Evolutionary conservation across 1,140 invertebrate genomes (phyloP), one percentile per base, ranked within the genome.

Genomic region (Drosophila nigromelanica): DNA sequence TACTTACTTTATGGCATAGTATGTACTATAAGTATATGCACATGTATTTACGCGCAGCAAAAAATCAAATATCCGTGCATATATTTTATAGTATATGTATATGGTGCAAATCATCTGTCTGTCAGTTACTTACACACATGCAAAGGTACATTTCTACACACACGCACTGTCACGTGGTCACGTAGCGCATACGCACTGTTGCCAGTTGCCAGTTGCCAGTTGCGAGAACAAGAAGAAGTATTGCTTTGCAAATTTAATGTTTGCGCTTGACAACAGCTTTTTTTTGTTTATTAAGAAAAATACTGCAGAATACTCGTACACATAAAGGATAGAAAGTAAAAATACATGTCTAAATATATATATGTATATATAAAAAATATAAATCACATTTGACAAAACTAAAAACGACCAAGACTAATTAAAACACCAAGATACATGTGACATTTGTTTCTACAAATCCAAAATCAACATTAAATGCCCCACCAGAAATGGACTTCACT

Each of bases 361-460:
- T 54, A 33, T 35, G n/a, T 18, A 51, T 12, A 45, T 40, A 27
- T 47, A 59, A 33, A 62, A 54, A 45, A 48, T 60, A 56, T 50
- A 62, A 56, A 73, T 74, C 66, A 74, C 71, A 74, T 56, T 56
- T 52, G 30, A 73, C 64, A 54, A 54, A 48, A 73, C 39, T 24
- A 52, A 27, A 33, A 71, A 24, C 27, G 51, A 63, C 33, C 62
- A 63, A 55, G 33, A 54, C 48, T 24, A 12, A n/a, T 6, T 33
- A 4, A 24, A 14, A 35, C 14, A 30, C 21, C 24, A 10, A 21
- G n/a, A 50, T 8, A 8, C 33, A 48, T 51, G 47, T 60, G 47
- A 68, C 27, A 27, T 2, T 3, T 27, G 24, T 14, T 14, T 68
- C 14, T 1, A n/a, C 1, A 27, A 5, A 27, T 27, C 5, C 27